Evolutionary conservation across 1,140 invertebrate genomes (phyloP), one percentile per base, ranked within the genome.

Genomic region (Meteorus sp.): DNA sequence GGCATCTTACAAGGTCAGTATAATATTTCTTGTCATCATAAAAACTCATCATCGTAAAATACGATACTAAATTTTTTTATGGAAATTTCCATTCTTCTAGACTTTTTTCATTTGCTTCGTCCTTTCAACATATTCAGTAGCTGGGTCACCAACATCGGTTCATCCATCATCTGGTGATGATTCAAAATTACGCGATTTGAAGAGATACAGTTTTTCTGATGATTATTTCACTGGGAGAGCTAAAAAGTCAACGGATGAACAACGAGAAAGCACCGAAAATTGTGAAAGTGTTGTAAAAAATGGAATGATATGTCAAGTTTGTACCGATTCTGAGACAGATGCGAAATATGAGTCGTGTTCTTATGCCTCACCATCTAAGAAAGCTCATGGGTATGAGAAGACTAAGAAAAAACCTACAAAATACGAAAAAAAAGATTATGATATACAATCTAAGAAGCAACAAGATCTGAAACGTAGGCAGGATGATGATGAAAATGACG

Each of bases 311-410:
- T 91, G 89, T 67, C 85, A 83, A 70, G 77, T 86, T 1, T 91
- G 89, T 68, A 82, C 84, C 66, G 83, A 90, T 64, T 79, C 83
- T 0, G 85, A 87, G 70, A 88, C 85, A n/a, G 85, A 85, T 20
- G 87, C 85, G 3, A 88, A 87, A 56, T 90, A 85, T 68, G 87
- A 91, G 75, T 86, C 88, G 45, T 90, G 88, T 65, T 86, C 87
- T 0, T 91, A 90, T 70, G 83, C 84, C 3, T 77, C 83, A 9
- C 77, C 82, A 62, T 85, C 85, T 0, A 83, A 84, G 84, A 62
- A 85, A 85, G 65, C 85, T 64, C 88, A 86, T 65, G 84, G 85
- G 13, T 86, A 85, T 66, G 60, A 59, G 1, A 69, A 69, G 50
- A 66, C 68, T 13, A 69, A 15, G 41, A 13, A 17, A 15, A 17